Base-by-base conservation (phyloP, 2,797 vertebrate genomes). In the Vultur gryphus region DNA sequence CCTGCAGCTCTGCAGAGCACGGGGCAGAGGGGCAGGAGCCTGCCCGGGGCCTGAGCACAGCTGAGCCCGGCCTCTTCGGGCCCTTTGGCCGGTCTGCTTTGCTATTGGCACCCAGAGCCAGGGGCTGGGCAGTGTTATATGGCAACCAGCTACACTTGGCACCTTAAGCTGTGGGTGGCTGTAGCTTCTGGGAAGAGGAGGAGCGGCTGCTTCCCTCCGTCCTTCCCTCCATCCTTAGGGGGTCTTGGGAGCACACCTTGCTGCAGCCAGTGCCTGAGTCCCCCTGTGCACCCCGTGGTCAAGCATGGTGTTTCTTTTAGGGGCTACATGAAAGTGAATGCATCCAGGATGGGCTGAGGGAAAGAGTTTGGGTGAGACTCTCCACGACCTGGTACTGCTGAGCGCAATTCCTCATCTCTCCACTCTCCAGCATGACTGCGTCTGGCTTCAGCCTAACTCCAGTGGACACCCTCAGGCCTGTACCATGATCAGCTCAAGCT, bases 381-480 rank as follows among this genome's bases (percentile, higher is more conserved):
- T 37, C 65, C 26, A 4, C 1, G 5, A 31, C 21, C n/a, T 4
- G 2, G 33, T 28, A 5, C 48, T 67, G 73, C 44, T 17, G 31
- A 80, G 39, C 57, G 35, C 41, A 5, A 0, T 33, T 82, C 39
- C 65, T 48, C 6, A 0, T 41, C 66, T 25, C 3, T 26, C 43
- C 9, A 0, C 39, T 31, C 26, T 11, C 29, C 25, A 17, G 58
- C 18, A 9, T 2, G 4, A 10, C 33, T 6, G 44, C 0, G 1
- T 13, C 44, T 58, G 72, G 19, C 43, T 46, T 39, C 73, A 37
- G 13, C 46, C 41, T 18, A 16, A 18, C 33, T 24, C 20, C 57
- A 9, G 24, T 10, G 54, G 43, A 7, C 29, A 33, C 19, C 26
- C 54, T 16, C n/a, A 10, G 67, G 28, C 13, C 51, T 35, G 39